Evolutionary conservation across 2,888 invertebrate genomes (phyloP), one percentile per base, ranked within the genome.

Genomic region (Drosophila antonietae): DNA sequence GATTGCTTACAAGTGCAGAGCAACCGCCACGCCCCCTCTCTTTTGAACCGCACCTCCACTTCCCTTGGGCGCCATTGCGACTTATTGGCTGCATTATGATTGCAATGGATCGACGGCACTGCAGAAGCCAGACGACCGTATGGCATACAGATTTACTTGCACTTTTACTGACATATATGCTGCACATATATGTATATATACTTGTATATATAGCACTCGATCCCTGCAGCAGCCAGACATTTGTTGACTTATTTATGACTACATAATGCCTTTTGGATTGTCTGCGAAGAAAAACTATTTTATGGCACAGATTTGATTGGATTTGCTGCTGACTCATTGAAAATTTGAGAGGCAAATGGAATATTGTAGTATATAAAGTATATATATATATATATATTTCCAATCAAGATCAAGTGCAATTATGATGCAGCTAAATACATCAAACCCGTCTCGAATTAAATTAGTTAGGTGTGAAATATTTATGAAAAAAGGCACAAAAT

Each of bases 1-100:
- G 89, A 88, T 81, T 86, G 88, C 83, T 77, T 79, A 84, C 88
- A 88, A 83, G 87, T 83, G 82, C 68, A 33, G 46, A 15, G 12
- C 6, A 14, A 4, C 37, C 15, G 15, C 35, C 15, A 15, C 10
- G 12, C 23, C 6, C 8, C 12, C 28, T 15, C 37, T 53, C 9
- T 41, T 18, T 3, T 9, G 10, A 37, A 12, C 10, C 18, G 12
- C 12, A 12, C 5, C 6, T 8, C 8, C 9, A 2, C 18, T 0
- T n/a, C n/a, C 18, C 35, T 37, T 23, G 59, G 76, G 78, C 76
- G 76, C 76, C 78, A 78, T 60, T 59, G 65, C 74, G 65, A 56
- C 62, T 78, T 75, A 81, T 83, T 68, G 73, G 73, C 69, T 67
- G 75, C 68, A 76, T 76, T 78, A 80, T 80, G 68, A 65, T 64